These are phyloP conservation scores for Eristalis tenax DNA, from an alignment of 2,888 invertebrate species.

Conservation along the genomic window DNA sequence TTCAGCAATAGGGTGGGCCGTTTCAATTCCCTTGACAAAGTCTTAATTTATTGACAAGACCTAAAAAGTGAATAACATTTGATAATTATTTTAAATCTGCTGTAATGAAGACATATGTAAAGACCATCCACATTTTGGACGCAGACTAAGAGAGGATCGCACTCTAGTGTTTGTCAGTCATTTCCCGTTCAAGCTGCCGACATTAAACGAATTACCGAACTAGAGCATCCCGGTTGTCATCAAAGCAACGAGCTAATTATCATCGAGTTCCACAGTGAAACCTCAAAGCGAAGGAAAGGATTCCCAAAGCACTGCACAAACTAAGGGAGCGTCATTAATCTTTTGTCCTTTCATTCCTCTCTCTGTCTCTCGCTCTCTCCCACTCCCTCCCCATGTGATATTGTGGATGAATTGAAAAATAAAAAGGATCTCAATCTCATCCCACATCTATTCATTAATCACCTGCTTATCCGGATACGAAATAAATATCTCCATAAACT, in stretches of 20 bases:
- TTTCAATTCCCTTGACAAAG: too few relatives aligned
- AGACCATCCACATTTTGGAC: too few relatives aligned
- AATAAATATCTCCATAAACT: slow-evolving; percentile 28
- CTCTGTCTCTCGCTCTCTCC: background rate
- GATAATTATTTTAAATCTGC: too few relatives aligned
- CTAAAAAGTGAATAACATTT: too few relatives aligned
- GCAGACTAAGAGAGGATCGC: background rate
- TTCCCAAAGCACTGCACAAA: background rate
- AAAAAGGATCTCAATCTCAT: background rate
- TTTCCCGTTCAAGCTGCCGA: background rate
- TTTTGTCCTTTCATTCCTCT: background rate
- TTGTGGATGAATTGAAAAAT: background rate
- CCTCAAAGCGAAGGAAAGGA: background rate
- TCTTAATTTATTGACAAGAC: too few relatives aligned
- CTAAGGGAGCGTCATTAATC: background rate
- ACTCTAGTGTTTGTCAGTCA: background rate
- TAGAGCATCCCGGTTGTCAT: background rate
- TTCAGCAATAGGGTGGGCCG: too few relatives aligned
- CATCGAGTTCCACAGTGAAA: background rate
- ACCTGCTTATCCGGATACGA: slow-evolving; percentile 39
- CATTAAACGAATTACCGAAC: background rate
- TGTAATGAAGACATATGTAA: too few relatives aligned
- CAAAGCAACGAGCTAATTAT: background rate
- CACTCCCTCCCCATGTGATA: background rate
- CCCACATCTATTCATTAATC: slow-evolving; percentile 8